phyloP scores from a whole-genome alignment of 2,797 vertebrate genomes.

The Monodelphis domestica region DNA sequence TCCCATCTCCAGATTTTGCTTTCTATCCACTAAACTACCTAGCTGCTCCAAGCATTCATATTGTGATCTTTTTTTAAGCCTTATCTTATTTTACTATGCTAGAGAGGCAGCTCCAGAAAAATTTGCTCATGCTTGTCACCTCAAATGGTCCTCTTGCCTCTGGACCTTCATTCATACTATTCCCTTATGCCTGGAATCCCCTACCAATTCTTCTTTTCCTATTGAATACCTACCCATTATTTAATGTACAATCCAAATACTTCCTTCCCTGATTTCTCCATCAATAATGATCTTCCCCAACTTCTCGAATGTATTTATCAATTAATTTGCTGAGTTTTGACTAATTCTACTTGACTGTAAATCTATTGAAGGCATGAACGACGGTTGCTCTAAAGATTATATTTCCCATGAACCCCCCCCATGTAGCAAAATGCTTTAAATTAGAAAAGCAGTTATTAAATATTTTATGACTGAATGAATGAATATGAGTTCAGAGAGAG shows the following conservation, averaged over 20 bases:
- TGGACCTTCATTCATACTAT: neutral
- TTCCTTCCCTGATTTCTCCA: neutral
- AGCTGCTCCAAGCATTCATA: too few relatives aligned
- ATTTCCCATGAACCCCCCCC: neutral
- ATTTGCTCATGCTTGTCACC: neutral
- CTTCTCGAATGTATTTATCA: neutral
- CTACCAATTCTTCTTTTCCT: neutral
- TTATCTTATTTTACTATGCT: neutral
- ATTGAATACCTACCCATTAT: neutral
- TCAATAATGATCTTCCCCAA: neutral
- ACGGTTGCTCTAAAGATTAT: neutral
- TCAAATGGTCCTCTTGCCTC: neutral
- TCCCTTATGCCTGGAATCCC: neutral
- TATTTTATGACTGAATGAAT: neutral
- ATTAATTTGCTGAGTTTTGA: neutral
- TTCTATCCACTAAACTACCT: too few relatives aligned
- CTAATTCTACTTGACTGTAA: neutral
- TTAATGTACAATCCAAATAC: neutral
- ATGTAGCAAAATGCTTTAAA: neutral
- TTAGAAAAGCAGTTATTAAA: neutral
- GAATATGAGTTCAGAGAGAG: neutral
- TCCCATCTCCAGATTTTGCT: too few relatives aligned
- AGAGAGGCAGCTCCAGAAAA: neutral
- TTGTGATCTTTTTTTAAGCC: too few relatives aligned
- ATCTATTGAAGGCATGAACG: neutral